Conservation (phyloP, 1,140 invertebrate species). For the Chlorops oryzae region DNA sequence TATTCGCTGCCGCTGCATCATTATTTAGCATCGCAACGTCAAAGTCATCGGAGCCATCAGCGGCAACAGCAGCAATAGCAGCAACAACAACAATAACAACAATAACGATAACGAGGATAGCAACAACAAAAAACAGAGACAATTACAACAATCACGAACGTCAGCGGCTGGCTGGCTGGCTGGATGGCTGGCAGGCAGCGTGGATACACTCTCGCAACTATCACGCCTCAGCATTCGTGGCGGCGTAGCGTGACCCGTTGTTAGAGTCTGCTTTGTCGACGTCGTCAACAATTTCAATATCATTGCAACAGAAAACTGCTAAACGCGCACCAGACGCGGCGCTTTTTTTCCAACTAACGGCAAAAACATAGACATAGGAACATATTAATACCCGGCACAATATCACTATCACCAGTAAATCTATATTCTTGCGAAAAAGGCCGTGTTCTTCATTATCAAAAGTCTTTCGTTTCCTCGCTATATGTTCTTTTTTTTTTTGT, state of each 20-base stretch:
- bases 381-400: too few species aligned
- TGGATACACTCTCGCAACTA: not conserved
- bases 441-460: too few species aligned
- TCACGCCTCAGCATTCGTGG: not conserved
- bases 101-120: not conserved
- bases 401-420: too few species aligned
- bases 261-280: slow-evolving; percentile 28
- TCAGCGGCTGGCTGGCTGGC: too few species aligned
- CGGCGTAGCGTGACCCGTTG: slow-evolving; percentile 2
- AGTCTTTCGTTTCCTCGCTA: too few species aligned
- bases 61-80: not conserved
- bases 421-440: too few species aligned
- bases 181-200: too few species aligned
- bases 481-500: too few species aligned
- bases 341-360: slow-evolving; percentile 41
- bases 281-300: slow-evolving; percentile 40
- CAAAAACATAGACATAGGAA: too few species aligned
- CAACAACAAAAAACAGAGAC: not conserved
- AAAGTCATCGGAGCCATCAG: slow-evolving; percentile 21
- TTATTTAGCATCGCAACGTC: slow-evolving; percentile 17
- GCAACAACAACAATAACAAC: not conserved
- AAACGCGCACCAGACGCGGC: slow-evolving; percentile 47
- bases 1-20: slow-evolving; percentile 23
- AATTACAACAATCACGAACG: not conserved
- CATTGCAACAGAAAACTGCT: slow-evolving; percentile 47